Percentiles rank a stretch among this genome's conserved stretches.
Conservation (phyloP, 2,888 invertebrate species). For the Allacma fusca region DNA sequence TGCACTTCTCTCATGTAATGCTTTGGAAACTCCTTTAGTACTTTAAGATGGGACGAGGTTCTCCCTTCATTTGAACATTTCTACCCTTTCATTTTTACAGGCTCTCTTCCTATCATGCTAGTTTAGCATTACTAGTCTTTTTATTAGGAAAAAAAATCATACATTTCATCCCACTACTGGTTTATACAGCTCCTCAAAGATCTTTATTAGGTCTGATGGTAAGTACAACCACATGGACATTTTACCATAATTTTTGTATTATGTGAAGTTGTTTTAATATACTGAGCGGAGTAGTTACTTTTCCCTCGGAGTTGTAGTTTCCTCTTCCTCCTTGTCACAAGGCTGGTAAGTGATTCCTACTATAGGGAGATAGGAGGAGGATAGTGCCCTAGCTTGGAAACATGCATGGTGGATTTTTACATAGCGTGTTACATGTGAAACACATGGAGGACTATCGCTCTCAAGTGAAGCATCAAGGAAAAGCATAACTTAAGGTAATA, state of each 20-base stretch:
- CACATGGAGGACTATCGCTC: slow-evolving; percentile 17
- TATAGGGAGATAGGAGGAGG: too few species aligned
- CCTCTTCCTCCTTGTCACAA: too few species aligned
- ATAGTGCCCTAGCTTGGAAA: too few species aligned
- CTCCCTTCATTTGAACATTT: too few species aligned
- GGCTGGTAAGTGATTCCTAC: too few species aligned
- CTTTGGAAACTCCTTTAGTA: too few species aligned
- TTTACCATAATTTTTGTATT: not conserved
- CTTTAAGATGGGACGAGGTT: too few species aligned
- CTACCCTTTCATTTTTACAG: not conserved
- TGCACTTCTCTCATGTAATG: not conserved
- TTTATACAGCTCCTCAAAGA: too few species aligned
- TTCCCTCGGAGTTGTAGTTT: too few species aligned
- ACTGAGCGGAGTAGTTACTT: too few species aligned
- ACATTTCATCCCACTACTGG: too few species aligned
- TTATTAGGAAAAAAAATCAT: not conserved
- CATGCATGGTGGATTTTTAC: not conserved
- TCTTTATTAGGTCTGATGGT: not conserved
- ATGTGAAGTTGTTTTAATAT: not conserved
- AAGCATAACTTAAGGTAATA: slow-evolving; percentile 43
- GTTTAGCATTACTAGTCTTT: not conserved
- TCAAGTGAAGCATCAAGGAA: slow-evolving; percentile 29
- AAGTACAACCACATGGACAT: slow-evolving; percentile 5
- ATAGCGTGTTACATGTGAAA: slow-evolving; percentile 15
- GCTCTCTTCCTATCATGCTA: too few species aligned